A percentile compares a stretch with the other conserved stretches of the same genome.
Conservation (phyloP, 2,888 invertebrate genomes). For the Melipona bicolor region DNA sequence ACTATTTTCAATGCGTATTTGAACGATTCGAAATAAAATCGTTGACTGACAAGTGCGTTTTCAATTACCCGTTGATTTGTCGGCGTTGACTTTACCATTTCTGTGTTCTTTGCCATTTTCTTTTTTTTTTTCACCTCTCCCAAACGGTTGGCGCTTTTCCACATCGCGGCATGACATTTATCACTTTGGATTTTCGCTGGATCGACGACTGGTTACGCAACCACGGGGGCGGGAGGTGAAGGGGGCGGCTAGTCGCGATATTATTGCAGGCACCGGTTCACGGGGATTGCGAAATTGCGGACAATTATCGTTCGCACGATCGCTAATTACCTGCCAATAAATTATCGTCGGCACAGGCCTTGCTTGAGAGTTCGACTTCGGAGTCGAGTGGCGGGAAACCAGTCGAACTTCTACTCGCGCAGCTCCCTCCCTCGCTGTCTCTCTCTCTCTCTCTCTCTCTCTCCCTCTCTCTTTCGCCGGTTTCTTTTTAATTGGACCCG, state of each 20-base stretch:
- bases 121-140: no score
- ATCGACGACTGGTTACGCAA: constrained; percentile 49
- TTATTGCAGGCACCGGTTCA: constrained; percentile 34
- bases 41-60: constrained; percentile 39
- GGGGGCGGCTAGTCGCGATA: constrained; percentile 7
- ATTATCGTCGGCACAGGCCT: constrained; percentile 50
- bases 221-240: background rate
- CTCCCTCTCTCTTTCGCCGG: constrained; percentile 19
- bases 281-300: constrained; percentile 59
- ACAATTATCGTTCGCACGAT: constrained; percentile 58
- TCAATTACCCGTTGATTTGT: constrained; percentile 38
- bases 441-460: background rate
- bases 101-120: background rate
- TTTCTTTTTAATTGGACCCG: constrained; percentile 38
- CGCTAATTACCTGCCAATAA: constrained; percentile 66
- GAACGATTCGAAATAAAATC: background rate
- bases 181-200: constrained; percentile 50
- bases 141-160: constrained; percentile 1
- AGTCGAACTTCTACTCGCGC: constrained; percentile 37
- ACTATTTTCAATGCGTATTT: no score
- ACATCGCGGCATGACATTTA: constrained; percentile 33
- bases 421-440: no score
- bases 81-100: constrained; percentile 1
- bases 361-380: constrained; percentile 25
- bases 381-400: constrained; percentile 34